Base-by-base conservation (phyloP, 2,888 invertebrate genomes). In the Herminia tarsipennalis region DNA sequence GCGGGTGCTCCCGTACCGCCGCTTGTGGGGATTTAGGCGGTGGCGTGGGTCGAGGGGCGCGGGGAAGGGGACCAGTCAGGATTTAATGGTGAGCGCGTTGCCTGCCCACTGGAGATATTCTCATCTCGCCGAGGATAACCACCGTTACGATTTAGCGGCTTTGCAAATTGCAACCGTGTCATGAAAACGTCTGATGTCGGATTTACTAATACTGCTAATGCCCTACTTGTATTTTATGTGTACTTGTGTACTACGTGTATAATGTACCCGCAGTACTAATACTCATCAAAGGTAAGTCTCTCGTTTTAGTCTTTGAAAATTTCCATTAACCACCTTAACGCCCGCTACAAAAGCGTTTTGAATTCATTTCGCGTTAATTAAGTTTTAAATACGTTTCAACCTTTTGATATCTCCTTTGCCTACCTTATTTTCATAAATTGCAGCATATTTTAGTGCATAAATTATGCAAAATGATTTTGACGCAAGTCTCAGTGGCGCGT, bases 381-480 rank as follows among this genome's bases (percentile, higher is more conserved):
- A 66, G 66, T 63, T 58, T 61, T 56, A 65, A 65, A 65, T 64
- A 58, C 50, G 41, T 56, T 64, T 56, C 48, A 61, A 58, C 53
- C 51, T 59, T 58, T 56, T 64, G 61, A 56, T 58, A 58, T 56
- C 58, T 53, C 47, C 49, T 51, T 58, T 55, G 51, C 49, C 43
- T 33, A 48, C 62, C 65, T 65, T 56, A 73, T 76, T 75, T 71
- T 65, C 71, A 76, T 75, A 75, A 76, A 73, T 71, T 76, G 66
- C 67, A 71, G 73, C 70, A 70, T 76, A 80, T 75, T 81, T 75
- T 63, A 72, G 73, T 70, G 70, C 62, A 72, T 80, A 78, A 81
- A 82, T 81, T 83, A 83, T 83, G 82, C 73, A 77, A 83, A 82
- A 79, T 77, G 73, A 69, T 81, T 81, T 81, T 76, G 78, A 79